phyloP scores from a whole-genome alignment of 2,113 vertebrate species.

The Romanogobio albipinnatus region DNA sequence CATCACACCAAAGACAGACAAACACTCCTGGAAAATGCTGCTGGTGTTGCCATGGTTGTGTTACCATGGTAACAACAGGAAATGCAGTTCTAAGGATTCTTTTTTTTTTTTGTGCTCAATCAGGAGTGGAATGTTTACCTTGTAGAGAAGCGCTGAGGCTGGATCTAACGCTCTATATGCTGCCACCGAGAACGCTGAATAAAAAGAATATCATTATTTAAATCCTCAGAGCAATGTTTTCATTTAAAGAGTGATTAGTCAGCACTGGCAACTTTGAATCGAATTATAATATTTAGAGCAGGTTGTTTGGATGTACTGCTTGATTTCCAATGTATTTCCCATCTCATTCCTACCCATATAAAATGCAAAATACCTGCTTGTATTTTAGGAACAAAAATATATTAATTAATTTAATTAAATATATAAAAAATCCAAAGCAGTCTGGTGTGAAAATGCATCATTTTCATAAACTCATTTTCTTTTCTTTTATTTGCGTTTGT shows the following conservation, averaged over 20 bases:
- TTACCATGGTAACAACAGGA: slow-evolving; percentile 62
- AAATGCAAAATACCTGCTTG: background rate
- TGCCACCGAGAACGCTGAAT: slow-evolving; percentile 37
- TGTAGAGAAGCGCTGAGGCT: slow-evolving; percentile 44
- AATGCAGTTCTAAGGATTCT: slow-evolving; percentile 54
- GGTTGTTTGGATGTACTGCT: background rate
- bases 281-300: background rate
- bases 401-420: background rate
- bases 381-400: background rate
- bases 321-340: background rate
- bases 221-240: slow-evolving; percentile 31
- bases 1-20: slow-evolving; percentile 53
- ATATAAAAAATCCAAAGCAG: background rate
- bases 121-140: slow-evolving; percentile 53
- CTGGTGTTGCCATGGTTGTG: slow-evolving; percentile 56
- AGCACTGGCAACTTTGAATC: background rate
- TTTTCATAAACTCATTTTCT: slow-evolving; percentile 57
- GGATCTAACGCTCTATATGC: slow-evolving; percentile 13
- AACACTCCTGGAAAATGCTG: slow-evolving; percentile 51
- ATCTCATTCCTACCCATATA: background rate
- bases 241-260: slow-evolving; percentile 11
- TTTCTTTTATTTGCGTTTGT: slow-evolving; percentile 75
- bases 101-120: slow-evolving; percentile 20
- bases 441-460: slow-evolving; percentile 55
- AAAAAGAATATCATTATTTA: slow-evolving; percentile 43